A percentile compares a stretch with the other conserved stretches of the same genome.
These are phyloP conservation scores for Drosophila paucipuncta DNA, from an alignment of 2,888 invertebrate species.

Conservation along the genomic window DNA sequence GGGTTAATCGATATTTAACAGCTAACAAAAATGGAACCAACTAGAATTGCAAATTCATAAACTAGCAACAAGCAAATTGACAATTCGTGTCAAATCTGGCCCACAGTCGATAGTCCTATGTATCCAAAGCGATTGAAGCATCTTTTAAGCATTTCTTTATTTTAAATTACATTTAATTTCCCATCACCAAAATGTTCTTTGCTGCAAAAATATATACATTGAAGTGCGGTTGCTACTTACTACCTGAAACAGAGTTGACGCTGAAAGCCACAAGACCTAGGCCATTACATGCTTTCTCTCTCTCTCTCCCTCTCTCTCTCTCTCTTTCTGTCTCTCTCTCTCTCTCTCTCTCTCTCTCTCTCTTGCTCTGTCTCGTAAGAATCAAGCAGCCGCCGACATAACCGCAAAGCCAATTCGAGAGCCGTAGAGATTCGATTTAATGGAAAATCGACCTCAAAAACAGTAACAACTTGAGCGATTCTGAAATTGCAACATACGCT, in stretches of 20 bases:
- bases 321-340: neutral
- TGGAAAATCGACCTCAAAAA: slow-evolving; percentile 79
- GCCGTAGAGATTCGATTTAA: slow-evolving; percentile 73
- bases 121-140: neutral
- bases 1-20: neutral
- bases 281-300: slow-evolving; percentile 27
- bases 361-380: neutral
- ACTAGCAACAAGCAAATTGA: neutral
- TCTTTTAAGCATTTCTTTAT: neutral
- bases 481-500: slow-evolving; percentile 63
- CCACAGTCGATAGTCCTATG: neutral
- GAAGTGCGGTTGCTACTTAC: slow-evolving; percentile 16
- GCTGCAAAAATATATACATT: slow-evolving; percentile 5
- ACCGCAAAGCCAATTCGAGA: slow-evolving; percentile 79
- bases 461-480: slow-evolving; percentile 74
- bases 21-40: neutral
- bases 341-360: neutral
- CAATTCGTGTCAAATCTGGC: neutral
- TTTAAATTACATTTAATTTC: neutral
- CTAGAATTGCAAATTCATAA: neutral
- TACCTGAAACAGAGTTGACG: slow-evolving; percentile 23
- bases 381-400: slow-evolving; percentile 33
- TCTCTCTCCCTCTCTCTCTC: neutral
- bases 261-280: slow-evolving; percentile 37
- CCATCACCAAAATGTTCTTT: neutral